These are phyloP conservation scores for Osmoderma eremita DNA, from an alignment of 2,888 invertebrate genomes.

Conservation along the genomic window DNA sequence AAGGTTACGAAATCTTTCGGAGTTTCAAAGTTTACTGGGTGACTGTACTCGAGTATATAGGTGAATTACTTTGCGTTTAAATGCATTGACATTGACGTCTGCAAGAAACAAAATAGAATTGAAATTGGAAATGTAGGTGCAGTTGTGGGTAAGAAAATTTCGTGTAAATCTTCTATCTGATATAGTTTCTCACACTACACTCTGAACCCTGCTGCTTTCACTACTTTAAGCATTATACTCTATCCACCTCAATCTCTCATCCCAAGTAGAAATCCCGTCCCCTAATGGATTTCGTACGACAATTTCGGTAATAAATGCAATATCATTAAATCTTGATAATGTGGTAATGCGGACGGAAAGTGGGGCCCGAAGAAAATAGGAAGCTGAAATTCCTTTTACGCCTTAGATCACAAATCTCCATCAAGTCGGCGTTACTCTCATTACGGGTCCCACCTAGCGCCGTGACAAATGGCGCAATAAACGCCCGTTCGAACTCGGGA, in stretches of 20 bases:
- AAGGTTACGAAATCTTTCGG: neutral
- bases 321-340: slow-evolving; percentile 38
- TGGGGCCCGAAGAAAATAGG: slow-evolving; percentile 17
- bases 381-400: slow-evolving; percentile 35
- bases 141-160: too few species aligned
- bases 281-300: slow-evolving; percentile 32
- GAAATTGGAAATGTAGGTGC: too few species aligned
- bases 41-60: too few species aligned
- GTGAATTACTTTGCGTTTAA: too few species aligned
- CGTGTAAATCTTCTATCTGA: too few species aligned
- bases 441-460: slow-evolving; percentile 47
- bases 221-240: too few species aligned
- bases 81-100: too few species aligned
- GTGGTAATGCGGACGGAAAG: slow-evolving; percentile 31
- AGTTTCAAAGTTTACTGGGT: too few species aligned
- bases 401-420: slow-evolving; percentile 49
- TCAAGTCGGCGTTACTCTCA: slow-evolving; percentile 49
- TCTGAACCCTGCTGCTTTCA: too few species aligned
- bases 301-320: slow-evolving; percentile 35
- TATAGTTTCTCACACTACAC: too few species aligned
- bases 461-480: slow-evolving; percentile 52
- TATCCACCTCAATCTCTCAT: neutral
- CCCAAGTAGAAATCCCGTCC: slow-evolving; percentile 3
- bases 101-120: too few species aligned
- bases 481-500: slow-evolving; percentile 45